Conservation (phyloP, 2,888 invertebrate genomes). For the Parnassius mnemosyne region DNA sequence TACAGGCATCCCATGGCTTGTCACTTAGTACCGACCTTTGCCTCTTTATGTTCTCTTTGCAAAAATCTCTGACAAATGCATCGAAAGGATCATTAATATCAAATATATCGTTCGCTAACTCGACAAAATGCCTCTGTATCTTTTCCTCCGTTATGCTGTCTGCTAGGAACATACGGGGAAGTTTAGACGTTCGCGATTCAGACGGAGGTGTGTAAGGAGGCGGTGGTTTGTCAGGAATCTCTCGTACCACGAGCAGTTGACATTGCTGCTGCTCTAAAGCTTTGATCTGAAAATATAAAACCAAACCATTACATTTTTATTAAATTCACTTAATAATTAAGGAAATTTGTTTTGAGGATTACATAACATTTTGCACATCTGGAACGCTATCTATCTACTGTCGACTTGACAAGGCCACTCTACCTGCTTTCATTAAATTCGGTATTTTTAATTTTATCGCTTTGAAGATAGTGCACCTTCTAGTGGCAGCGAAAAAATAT, state of each 20-base stretch:
- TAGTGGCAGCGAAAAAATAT: too few relatives aligned
- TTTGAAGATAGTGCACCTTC: too few relatives aligned
- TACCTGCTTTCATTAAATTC: too few relatives aligned
- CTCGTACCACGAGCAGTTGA: constrained; percentile 62
- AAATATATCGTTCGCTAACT: constrained; percentile 18
- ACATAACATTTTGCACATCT: too few relatives aligned
- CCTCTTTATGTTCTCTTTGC: constrained; percentile 50
- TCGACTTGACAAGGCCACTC: too few relatives aligned
- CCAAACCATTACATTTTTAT: too few relatives aligned
- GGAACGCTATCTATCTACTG: too few relatives aligned
- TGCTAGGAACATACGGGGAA: constrained; percentile 45
- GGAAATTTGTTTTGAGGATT: too few relatives aligned
- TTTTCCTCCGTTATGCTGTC: constrained; percentile 46
- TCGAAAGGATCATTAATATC: constrained; percentile 53
- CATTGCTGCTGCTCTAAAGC: constrained; percentile 70
- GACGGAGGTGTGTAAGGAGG: constrained; percentile 71
- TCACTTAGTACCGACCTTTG: constrained; percentile 49
- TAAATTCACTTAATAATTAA: too few relatives aligned
- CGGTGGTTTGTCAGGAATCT: constrained; percentile 74
- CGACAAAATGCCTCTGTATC: constrained; percentile 41
- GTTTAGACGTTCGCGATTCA: constrained; percentile 42
- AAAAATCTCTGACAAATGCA: constrained; percentile 59
- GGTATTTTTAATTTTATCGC: too few relatives aligned
- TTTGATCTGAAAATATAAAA: constrained; percentile 56
- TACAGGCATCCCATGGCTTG: constrained; percentile 66